Evolutionary conservation across 2,888 invertebrate species (phyloP).

Genomic region (Himalopsyche anomala): DNA sequence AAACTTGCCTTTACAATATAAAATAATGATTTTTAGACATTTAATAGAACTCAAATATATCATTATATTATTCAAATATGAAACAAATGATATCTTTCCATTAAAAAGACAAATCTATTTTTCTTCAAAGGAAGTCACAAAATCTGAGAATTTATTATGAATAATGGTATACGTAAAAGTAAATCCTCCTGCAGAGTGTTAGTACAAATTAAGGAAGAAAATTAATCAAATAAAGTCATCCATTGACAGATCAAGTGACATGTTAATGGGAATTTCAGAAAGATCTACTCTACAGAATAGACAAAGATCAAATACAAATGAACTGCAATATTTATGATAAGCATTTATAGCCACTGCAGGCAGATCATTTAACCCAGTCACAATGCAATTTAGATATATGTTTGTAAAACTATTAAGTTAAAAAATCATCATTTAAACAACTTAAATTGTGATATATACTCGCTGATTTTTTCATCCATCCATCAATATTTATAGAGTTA

Average conservation of each 20-base stretch:
- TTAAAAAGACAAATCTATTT: not conserved
- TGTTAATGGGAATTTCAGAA: too few species aligned
- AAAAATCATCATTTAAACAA: not conserved
- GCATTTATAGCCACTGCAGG: too few species aligned
- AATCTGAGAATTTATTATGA: not conserved
- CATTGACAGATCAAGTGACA: too few species aligned
- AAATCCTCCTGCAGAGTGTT: not conserved
- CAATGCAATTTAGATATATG: not conserved
- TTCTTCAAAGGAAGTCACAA: not conserved
- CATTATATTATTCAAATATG: not conserved
- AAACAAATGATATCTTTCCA: not conserved
- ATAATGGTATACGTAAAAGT: not conserved
- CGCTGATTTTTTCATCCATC: too few species aligned
- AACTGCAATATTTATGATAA: too few species aligned
- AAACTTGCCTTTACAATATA: constrained; percentile 7
- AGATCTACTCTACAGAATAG: too few species aligned
- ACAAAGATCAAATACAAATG: too few species aligned
- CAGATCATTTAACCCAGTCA: too few species aligned
- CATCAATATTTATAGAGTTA: too few species aligned
- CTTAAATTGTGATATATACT: too few species aligned
- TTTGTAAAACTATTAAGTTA: not conserved
- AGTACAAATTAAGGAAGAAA: too few species aligned
- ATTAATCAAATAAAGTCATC: too few species aligned
- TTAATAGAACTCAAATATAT: not conserved
- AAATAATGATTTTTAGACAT: constrained; percentile 17